phyloP scores from a whole-genome alignment of 2,888 invertebrate species.

The Silvanus unidentatus region DNA sequence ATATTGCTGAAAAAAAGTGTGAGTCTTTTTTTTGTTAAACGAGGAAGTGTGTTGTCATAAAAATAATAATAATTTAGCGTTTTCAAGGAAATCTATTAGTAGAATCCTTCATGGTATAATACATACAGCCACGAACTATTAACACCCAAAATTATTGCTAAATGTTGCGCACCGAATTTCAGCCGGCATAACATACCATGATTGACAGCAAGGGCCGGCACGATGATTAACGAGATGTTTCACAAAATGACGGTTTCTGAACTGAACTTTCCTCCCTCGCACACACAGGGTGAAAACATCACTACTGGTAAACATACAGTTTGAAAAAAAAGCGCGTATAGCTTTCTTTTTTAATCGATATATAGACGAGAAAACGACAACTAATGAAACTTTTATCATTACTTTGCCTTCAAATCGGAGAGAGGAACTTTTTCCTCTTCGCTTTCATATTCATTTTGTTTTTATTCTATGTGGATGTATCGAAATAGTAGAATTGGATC shows the following conservation, averaged over 20 bases:
- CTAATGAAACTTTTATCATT: constrained; percentile 8
- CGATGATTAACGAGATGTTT: constrained; percentile 46
- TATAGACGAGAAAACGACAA: constrained; percentile 10
- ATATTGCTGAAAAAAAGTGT: too few relatives aligned
- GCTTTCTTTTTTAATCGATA: constrained; percentile 23
- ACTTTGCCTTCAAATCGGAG: background rate
- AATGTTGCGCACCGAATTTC: constrained; percentile 31
- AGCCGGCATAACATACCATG: constrained; percentile 39
- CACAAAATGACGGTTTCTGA: constrained; percentile 46
- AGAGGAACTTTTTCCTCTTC: too few relatives aligned
- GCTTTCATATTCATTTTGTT: too few relatives aligned
- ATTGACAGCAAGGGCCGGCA: constrained; percentile 46
- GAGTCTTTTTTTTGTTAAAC: too few relatives aligned
- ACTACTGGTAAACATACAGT: constrained; percentile 24
- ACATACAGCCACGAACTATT: constrained; percentile 20
- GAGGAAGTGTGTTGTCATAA: too few relatives aligned
- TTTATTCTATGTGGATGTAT: too few relatives aligned
- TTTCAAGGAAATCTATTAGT: background rate
- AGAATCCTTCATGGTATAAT: background rate
- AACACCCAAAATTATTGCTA: constrained; percentile 29
- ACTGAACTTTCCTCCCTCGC: constrained; percentile 32
- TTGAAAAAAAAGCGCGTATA: constrained; percentile 9
- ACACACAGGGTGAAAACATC: constrained; percentile 19
- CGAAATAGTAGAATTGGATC: too few relatives aligned
- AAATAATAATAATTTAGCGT: too few relatives aligned